A percentile compares a stretch with the other conserved stretches of the same genome.
These are phyloP conservation scores for Arothron firmamentum DNA, from an alignment of 2,113 vertebrate species.

Conservation along the genomic window DNA sequence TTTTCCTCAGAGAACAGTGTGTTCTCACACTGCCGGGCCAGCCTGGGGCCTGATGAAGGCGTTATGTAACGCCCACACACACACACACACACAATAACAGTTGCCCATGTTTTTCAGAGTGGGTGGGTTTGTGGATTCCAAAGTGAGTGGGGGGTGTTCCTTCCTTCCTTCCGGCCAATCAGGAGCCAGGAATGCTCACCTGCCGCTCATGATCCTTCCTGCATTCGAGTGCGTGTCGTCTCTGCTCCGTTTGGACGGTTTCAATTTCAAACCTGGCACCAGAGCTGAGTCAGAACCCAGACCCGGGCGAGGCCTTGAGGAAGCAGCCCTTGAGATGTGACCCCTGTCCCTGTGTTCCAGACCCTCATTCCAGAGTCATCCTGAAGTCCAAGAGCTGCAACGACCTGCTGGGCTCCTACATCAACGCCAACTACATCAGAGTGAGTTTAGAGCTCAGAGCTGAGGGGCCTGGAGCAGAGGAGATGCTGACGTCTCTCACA, in stretches of 20 bases:
- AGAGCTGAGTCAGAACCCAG: too few species aligned
- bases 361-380: slow-evolving; percentile 89
- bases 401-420: slow-evolving; percentile 89
- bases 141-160: background rate
- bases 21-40: slow-evolving; percentile 36
- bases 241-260: too few species aligned
- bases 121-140: slow-evolving; percentile 26
- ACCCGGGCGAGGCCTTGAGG: too few species aligned
- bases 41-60: slow-evolving; percentile 22
- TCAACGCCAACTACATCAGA: slow-evolving; percentile 94
- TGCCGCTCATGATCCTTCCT: slow-evolving; percentile 48
- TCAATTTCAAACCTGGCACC: too few species aligned
- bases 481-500: slow-evolving; percentile 10
- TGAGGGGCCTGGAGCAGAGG: too few species aligned
- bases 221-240: slow-evolving; percentile 3
- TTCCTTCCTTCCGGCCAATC: slow-evolving; percentile 61
- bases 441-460: too few species aligned
- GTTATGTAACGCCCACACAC: slow-evolving; percentile 46
- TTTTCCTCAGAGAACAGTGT: slow-evolving; percentile 29
- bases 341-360: slow-evolving; percentile 64
- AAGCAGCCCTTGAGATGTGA: too few species aligned
- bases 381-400: slow-evolving; percentile 84
- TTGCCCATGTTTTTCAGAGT: slow-evolving; percentile 21
- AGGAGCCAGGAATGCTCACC: slow-evolving; percentile 49
- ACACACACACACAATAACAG: background rate